phyloP scores from a whole-genome alignment of 2,888 invertebrate species.

The Ichneumon xanthorius region DNA sequence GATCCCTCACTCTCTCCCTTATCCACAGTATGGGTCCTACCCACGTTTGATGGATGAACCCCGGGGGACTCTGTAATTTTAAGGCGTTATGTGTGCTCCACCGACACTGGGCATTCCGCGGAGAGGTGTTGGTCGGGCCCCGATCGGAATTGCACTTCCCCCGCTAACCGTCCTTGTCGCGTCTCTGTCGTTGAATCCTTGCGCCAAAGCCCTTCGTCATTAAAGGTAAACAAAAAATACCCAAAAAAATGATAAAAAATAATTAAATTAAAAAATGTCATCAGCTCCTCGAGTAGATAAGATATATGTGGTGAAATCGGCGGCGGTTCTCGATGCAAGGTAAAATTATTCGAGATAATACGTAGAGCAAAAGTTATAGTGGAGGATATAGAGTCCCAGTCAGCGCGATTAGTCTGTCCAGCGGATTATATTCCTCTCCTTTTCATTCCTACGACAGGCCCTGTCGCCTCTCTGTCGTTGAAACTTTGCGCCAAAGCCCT shows the following conservation, averaged over 20 bases:
- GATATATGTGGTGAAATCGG: slow-evolving; percentile 33
- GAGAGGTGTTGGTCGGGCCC: slow-evolving; percentile 56
- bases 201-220: background rate
- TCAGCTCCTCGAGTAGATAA: background rate
- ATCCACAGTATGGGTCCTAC: slow-evolving; percentile 59
- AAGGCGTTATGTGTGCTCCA: slow-evolving; percentile 83
- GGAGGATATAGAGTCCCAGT: slow-evolving; percentile 68
- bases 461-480: slow-evolving; percentile 51
- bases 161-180: slow-evolving; percentile 18
- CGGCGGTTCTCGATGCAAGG: slow-evolving; percentile 66
- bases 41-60: slow-evolving; percentile 82
- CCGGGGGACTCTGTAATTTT: slow-evolving; percentile 82
- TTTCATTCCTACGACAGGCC: slow-evolving; percentile 77
- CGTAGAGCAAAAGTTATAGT: slow-evolving; percentile 68
- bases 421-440: slow-evolving; percentile 81
- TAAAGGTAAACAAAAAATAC: background rate
- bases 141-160: slow-evolving; percentile 32
- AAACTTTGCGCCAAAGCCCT: too few species aligned
- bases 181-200: slow-evolving; percentile 21
- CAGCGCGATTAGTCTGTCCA: slow-evolving; percentile 83
- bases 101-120: slow-evolving; percentile 73
- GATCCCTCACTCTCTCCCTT: slow-evolving; percentile 68
- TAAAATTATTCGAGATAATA: slow-evolving; percentile 80
- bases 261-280: background rate
- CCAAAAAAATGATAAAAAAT: background rate